Conservation (phyloP, 2,113 vertebrate genomes). For the Panthera uncia region DNA sequence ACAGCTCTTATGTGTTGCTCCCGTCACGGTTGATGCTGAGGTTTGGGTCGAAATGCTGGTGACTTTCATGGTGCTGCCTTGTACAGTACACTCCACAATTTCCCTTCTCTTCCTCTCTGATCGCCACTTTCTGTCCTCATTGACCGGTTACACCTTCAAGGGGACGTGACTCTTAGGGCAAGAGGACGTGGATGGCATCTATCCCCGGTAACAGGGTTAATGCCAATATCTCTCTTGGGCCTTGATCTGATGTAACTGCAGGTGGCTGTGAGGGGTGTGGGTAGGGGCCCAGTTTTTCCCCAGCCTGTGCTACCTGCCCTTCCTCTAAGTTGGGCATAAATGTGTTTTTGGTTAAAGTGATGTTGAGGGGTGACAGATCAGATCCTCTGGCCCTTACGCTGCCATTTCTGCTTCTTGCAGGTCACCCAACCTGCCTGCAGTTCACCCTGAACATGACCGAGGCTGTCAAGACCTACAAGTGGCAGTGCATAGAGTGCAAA, state of each 20-base stretch:
- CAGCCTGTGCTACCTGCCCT: not conserved
- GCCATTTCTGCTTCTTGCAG: constrained; percentile 85
- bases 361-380: not conserved
- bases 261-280: not conserved
- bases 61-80: not conserved
- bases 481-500: constrained; percentile 99
- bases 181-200: constrained; percentile 76
- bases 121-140: not conserved
- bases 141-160: constrained; percentile 50
- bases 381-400: constrained; percentile 54
- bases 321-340: not conserved
- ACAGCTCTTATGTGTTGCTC: not conserved
- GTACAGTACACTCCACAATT: not conserved
- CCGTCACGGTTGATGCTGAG: not conserved
- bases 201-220: constrained; percentile 82
- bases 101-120: not conserved
- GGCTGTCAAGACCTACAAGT: constrained; percentile 98
- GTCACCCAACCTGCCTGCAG: constrained; percentile 98
- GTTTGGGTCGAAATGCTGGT: too few species aligned
- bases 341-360: not conserved
- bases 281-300: not conserved
- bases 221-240: constrained; percentile 78
- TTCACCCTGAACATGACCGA: constrained; percentile 99
- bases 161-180: constrained; percentile 44
- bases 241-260: constrained; percentile 73